These are phyloP conservation scores for Nothoprocta pentlandii DNA, from an alignment of 2,113 vertebrate genomes.

Conservation along the genomic window DNA sequence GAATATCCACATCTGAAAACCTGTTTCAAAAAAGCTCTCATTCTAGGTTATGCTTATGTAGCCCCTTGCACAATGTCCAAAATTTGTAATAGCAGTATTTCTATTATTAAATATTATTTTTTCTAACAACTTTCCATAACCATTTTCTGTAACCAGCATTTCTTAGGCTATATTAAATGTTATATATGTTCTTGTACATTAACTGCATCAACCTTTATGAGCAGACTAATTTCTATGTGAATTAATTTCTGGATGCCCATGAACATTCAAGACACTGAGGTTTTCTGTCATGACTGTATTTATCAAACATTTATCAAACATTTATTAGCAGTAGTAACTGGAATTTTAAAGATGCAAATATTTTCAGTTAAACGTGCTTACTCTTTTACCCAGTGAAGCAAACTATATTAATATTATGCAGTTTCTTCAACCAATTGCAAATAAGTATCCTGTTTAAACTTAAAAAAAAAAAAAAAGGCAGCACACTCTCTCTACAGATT, in stretches of 20 bases:
- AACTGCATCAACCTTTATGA: not conserved
- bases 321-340: not conserved
- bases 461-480: not conserved
- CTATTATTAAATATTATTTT: not conserved
- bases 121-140: not conserved
- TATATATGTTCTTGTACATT: not conserved
- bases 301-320: not conserved
- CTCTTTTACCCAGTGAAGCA: not conserved
- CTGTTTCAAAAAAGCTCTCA: not conserved
- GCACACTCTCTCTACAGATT: not conserved
- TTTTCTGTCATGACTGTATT: not conserved
- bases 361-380: not conserved
- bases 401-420: not conserved
- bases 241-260: not conserved
- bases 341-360: not conserved
- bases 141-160: not conserved
- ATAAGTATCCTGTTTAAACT: not conserved
- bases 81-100: not conserved
- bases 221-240: not conserved
- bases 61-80: not conserved
- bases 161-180: not conserved
- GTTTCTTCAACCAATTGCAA: not conserved
- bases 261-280: not conserved
- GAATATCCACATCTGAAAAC: not conserved
- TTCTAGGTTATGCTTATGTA: rapidly evolving